phyloP scores from a whole-genome alignment of 2,797 vertebrate species.

The Enteromius argenteus region DNA sequence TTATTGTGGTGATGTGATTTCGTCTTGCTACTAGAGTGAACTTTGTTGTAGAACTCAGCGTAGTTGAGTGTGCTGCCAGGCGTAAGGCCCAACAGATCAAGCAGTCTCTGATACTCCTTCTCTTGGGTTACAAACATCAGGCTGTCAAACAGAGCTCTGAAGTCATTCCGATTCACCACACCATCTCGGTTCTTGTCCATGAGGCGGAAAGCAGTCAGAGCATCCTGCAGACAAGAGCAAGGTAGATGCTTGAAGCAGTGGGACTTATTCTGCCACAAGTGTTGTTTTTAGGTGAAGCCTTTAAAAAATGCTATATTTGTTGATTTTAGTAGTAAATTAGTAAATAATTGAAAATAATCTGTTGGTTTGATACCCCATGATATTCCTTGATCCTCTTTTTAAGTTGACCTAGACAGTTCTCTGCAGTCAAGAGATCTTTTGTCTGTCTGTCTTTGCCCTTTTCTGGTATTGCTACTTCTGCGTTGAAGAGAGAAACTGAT shows the following conservation, averaged over 20 bases:
- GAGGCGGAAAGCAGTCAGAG: constrained; percentile 76
- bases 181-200: constrained; percentile 76
- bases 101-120: constrained; percentile 70
- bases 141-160: constrained; percentile 69
- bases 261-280: background rate
- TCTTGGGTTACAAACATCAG: constrained; percentile 71
- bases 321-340: background rate
- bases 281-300: background rate
- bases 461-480: constrained; percentile 42
- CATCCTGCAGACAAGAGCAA: constrained; percentile 67
- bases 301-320: background rate
- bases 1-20: constrained; percentile 23
- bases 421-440: constrained; percentile 50
- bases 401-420: constrained; percentile 60
- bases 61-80: constrained; percentile 71
- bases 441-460: background rate
- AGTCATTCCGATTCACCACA: constrained; percentile 70
- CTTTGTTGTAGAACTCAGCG: constrained; percentile 71
- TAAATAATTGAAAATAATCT: background rate
- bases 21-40: constrained; percentile 62
- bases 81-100: constrained; percentile 73
- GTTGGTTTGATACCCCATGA: constrained; percentile 46
- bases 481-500: background rate
- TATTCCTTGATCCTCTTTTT: constrained; percentile 50
- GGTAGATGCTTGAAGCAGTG: background rate